phyloP scores from a whole-genome alignment of 2,797 vertebrate species.

The Pempheris klunzingeri region DNA sequence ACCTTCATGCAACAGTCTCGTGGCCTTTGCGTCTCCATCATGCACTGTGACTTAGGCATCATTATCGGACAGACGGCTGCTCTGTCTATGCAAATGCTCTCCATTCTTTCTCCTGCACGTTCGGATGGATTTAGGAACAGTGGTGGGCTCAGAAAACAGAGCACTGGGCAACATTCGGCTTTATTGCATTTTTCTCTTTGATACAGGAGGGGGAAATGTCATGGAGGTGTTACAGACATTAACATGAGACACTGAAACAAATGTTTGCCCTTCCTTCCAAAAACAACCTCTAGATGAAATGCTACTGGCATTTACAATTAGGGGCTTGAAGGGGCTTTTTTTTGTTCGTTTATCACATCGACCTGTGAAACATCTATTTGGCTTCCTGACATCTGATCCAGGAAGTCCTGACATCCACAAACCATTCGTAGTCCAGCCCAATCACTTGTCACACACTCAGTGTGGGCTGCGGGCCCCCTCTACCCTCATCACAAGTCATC shows the following conservation, averaged over 20 bases:
- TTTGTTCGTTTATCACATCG: not conserved
- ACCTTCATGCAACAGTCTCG: conserved; percentile 63
- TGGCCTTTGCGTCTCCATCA: conserved; percentile 73
- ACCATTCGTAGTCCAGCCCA: conserved; percentile 58
- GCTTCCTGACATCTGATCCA: conserved; percentile 68
- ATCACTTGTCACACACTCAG: conserved; percentile 63
- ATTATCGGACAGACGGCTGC: conserved; percentile 48
- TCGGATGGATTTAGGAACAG: conserved; percentile 19
- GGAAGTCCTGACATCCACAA: conserved; percentile 59
- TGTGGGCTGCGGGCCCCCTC: conserved; percentile 43
- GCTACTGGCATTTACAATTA: conserved; percentile 41
- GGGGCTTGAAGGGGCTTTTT: not conserved
- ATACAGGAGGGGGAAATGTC: conserved; percentile 4
- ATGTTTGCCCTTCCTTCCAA: not conserved
- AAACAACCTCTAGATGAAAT: conserved; percentile 38
- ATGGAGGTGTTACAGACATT: conserved; percentile 12
- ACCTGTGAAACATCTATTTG: conserved; percentile 65
- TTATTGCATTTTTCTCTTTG: conserved; percentile 11
- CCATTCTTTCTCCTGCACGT: conserved; percentile 1
- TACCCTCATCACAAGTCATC: conserved; percentile 74
- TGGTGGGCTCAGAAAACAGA: not conserved
- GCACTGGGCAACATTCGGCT: not conserved
- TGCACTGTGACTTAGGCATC: conserved; percentile 51
- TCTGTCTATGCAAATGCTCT: conserved; percentile 50
- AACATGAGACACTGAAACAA: not conserved